These are phyloP conservation scores for Luscinia luscinia DNA, from an alignment of 2,797 vertebrate genomes.

Conservation along the genomic window DNA sequence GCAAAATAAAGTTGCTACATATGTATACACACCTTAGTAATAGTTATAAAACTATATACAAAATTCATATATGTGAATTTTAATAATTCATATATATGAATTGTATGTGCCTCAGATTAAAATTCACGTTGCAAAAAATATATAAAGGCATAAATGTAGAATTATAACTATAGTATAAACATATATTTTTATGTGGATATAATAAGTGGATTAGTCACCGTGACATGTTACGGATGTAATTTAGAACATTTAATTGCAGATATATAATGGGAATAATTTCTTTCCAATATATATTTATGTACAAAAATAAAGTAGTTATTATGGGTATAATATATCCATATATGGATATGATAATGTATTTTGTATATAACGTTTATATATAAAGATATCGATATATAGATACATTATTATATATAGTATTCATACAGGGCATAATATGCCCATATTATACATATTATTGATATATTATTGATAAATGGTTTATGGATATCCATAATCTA, in stretches of 20 bases:
- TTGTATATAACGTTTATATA: neutral
- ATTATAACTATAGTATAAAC: neutral
- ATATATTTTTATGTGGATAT: fast-evolving
- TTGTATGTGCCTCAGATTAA: neutral
- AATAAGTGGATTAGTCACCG: neutral
- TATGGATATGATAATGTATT: neutral
- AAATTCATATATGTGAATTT: fast-evolving
- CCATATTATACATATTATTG: neutral
- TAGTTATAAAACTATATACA: fast-evolving
- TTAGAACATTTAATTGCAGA: neutral
- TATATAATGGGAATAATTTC: neutral
- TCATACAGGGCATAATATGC: too few relatives aligned
- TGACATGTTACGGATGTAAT: too few relatives aligned
- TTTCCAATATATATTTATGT: too few relatives aligned
- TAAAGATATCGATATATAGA: too few relatives aligned
- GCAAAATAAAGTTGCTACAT: neutral
- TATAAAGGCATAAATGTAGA: too few relatives aligned
- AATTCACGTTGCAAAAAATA: neutral
- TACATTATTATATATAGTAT: too few relatives aligned
- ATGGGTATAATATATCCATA: too few relatives aligned
- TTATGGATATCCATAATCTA: neutral
- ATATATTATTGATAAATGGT: fast-evolving
- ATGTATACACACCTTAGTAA: neutral
- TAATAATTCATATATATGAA: fast-evolving
- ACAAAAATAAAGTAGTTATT: neutral